Percentiles rank a stretch among this genome's conserved stretches.
Evolutionary conservation across 2,113 vertebrate species (phyloP).

Genomic region (Sula dactylatra): DNA sequence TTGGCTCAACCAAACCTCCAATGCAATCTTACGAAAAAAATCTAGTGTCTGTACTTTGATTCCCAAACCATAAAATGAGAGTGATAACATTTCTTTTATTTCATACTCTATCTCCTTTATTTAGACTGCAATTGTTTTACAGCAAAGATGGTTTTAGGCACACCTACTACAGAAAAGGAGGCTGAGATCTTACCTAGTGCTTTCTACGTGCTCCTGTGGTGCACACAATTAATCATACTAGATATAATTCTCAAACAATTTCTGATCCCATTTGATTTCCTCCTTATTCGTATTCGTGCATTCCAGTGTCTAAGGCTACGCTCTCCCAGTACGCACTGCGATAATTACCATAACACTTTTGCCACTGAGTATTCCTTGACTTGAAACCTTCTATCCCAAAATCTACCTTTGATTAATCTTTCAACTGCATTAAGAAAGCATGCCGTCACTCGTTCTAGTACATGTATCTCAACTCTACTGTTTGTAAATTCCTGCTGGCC

Average conservation of each 20-base stretch:
- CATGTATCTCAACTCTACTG: not conserved
- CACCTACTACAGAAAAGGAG: not conserved
- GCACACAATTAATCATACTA: not conserved
- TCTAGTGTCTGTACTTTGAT: not conserved
- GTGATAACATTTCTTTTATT: not conserved
- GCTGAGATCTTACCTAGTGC: not conserved
- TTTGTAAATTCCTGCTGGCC: not conserved
- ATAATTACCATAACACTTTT: not conserved
- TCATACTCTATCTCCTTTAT: not conserved
- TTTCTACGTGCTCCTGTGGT: not conserved
- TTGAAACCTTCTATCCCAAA: not conserved
- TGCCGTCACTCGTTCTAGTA: not conserved
- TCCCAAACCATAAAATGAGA: not conserved
- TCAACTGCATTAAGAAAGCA: not conserved
- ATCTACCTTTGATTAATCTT: not conserved
- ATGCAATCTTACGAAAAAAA: not conserved
- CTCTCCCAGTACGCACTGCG: not conserved
- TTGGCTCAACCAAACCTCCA: not conserved
- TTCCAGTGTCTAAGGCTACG: not conserved
- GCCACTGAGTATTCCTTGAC: not conserved
- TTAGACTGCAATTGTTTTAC: not conserved
- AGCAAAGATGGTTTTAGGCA: not conserved
- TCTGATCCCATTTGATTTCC: not conserved
- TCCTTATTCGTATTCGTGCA: not conserved
- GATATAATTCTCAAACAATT: not conserved